These are phyloP conservation scores for Marisa cornuarietis DNA, from an alignment of 1,140 invertebrate genomes.

Conservation along the genomic window DNA sequence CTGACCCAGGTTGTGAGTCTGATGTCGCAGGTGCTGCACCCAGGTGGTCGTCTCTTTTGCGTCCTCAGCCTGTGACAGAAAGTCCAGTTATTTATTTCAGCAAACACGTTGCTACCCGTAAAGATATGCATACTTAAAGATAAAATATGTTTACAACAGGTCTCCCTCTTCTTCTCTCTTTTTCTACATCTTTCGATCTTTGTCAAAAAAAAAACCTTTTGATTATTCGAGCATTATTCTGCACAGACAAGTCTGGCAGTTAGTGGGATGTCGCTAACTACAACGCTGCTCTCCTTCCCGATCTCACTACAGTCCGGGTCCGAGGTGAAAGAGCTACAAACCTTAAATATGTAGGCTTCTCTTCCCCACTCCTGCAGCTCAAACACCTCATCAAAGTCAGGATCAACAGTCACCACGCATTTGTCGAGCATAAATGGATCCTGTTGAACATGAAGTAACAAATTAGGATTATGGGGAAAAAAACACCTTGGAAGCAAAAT, in stretches of 20 bases:
- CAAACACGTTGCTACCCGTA: too few species aligned
- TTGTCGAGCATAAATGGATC: constrained; percentile 89
- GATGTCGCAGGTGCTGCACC: constrained; percentile 88
- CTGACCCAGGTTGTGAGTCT: constrained; percentile 87
- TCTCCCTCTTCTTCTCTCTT: too few species aligned
- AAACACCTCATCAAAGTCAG: constrained; percentile 90
- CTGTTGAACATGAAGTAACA: constrained; percentile 56
- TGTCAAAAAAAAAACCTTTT: too few species aligned
- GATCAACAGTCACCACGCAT: constrained; percentile 85
- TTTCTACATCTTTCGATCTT: too few species aligned
- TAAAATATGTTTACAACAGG: too few species aligned
- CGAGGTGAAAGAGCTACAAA: constrained; percentile 61
- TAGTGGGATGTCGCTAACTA: too few species aligned
- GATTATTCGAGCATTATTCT: too few species aligned
- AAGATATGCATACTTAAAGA: too few species aligned
- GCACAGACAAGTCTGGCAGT: too few species aligned
- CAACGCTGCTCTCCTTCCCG: too few species aligned
- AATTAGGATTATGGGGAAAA: too few species aligned
- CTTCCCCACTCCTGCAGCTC: constrained; percentile 94
- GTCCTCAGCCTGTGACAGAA: constrained; percentile 84
- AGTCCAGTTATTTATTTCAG: not conserved
- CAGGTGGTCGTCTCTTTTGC: constrained; percentile 83
- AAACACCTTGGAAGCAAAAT: not conserved
- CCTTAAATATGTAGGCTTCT: constrained; percentile 95
- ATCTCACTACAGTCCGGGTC: too few species aligned